These are phyloP conservation scores for Gymnocypris eckloni DNA, from an alignment of 2,797 vertebrate species.

Conservation along the genomic window DNA sequence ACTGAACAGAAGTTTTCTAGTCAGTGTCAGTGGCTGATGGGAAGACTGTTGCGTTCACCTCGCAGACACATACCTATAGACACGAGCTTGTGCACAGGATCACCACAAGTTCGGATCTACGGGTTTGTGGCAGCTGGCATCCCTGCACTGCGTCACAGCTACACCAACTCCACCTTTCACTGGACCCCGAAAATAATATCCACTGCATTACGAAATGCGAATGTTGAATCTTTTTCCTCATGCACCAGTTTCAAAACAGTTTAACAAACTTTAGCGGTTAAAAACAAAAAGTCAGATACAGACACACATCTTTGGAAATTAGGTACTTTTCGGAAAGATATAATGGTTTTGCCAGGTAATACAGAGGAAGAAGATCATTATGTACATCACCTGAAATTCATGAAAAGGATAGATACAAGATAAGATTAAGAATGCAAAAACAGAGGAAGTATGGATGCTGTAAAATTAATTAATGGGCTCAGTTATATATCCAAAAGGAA, in stretches of 20 bases:
- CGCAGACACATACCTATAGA: slow-evolving; percentile 98
- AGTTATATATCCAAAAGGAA: background rate
- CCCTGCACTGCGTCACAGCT: slow-evolving; percentile 26
- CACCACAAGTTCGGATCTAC: slow-evolving; percentile 99
- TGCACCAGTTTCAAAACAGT: background rate
- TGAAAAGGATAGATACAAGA: background rate
- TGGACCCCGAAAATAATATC: slow-evolving; percentile 7
- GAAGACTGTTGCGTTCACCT: slow-evolving; percentile 76
- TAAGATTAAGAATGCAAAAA: slow-evolving; percentile 1
- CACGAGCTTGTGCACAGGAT: slow-evolving; percentile 94
- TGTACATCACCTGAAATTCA: slow-evolving; percentile 16
- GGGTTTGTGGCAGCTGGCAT: slow-evolving; percentile 95
- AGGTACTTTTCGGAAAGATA: background rate
- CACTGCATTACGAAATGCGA: background rate
- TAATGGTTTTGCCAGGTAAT: background rate
- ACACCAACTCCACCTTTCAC: slow-evolving; percentile 40
- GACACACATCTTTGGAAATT: background rate
- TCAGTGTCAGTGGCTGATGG: slow-evolving; percentile 14
- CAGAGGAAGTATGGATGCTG: background rate
- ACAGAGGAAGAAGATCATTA: slow-evolving; percentile 13
- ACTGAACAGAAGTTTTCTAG: slow-evolving; percentile 17
- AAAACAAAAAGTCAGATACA: background rate
- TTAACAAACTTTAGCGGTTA: background rate
- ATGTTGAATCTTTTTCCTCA: background rate
- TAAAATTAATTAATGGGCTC: background rate